Evolutionary conservation across 2,113 vertebrate genomes (phyloP).

Genomic region (Speoplatyrhinus poulsoni): DNA sequence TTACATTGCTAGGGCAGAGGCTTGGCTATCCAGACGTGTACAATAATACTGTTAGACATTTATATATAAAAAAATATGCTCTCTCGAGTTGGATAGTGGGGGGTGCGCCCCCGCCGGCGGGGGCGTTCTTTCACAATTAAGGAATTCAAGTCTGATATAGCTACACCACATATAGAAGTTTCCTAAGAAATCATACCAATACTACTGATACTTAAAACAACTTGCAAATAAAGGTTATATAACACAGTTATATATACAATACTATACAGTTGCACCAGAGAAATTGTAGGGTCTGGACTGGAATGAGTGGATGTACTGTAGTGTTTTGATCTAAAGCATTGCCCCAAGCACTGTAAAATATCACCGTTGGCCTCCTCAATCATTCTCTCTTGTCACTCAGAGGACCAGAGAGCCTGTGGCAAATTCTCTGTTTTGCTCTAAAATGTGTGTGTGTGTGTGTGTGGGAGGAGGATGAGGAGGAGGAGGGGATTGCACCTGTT

Average conservation of each 20-base stretch:
- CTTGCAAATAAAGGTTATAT: too few relatives aligned
- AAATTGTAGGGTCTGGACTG: constrained; percentile 32
- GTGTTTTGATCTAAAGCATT: constrained; percentile 47
- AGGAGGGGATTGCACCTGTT: constrained; percentile 12
- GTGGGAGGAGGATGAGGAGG: constrained; percentile 1
- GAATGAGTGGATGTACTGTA: constrained; percentile 40
- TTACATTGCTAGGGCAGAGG: too few relatives aligned
- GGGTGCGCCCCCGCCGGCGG: too few relatives aligned
- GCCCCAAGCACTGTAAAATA: constrained; percentile 39
- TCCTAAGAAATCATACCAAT: too few relatives aligned
- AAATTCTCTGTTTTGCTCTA: constrained; percentile 30
- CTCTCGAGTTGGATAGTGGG: too few relatives aligned
- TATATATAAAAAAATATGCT: too few relatives aligned
- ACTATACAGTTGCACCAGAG: constrained; percentile 15
- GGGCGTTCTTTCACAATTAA: too few relatives aligned
- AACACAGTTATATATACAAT: too few relatives aligned
- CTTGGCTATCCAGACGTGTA: too few relatives aligned
- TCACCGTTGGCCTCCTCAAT: constrained; percentile 23
- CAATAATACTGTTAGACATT: too few relatives aligned
- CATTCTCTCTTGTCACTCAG: constrained; percentile 45
- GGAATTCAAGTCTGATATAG: not conserved
- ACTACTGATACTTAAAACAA: too few relatives aligned
- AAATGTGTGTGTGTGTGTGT: not conserved
- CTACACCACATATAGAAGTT: too few relatives aligned
- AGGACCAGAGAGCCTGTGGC: constrained; percentile 31